Conservation (phyloP, 2,797 vertebrate species). For the Pachyuromys duprasi region DNA sequence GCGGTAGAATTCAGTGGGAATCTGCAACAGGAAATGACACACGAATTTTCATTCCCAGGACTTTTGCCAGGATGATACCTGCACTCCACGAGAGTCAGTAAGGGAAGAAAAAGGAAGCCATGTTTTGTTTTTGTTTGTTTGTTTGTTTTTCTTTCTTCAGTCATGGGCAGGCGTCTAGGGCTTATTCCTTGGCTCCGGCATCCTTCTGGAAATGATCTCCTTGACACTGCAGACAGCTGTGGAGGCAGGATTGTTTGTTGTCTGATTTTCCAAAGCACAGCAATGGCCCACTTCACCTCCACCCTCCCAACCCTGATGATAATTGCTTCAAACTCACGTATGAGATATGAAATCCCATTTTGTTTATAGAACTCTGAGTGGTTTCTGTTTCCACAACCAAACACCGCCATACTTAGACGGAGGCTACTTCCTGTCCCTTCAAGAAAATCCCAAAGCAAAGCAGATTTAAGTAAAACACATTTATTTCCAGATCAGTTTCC, state of each 20-base stretch:
- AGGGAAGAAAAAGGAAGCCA: not conserved
- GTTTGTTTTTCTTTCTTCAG: not conserved
- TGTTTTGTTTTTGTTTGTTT: not conserved
- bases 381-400: constrained; percentile 23
- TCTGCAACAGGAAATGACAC: not conserved
- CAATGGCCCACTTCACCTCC: not conserved
- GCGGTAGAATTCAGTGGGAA: not conserved
- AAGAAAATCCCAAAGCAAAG: not conserved
- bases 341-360: not conserved
- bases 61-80: not conserved
- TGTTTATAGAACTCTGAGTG: not conserved
- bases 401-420: not conserved
- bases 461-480: not conserved
- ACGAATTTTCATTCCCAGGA: too few relatives aligned
- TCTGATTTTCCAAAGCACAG: constrained; percentile 12
- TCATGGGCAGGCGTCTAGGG: not conserved
- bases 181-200: not conserved
- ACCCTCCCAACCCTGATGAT: not conserved
- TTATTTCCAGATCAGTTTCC: not conserved
- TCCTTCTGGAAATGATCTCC: not conserved
- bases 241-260: not conserved
- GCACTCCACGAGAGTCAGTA: not conserved
- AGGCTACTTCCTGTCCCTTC: fast-evolving
- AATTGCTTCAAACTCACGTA: not conserved
- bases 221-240: not conserved